Base-by-base conservation (phyloP, 2,888 invertebrate species). In the Coleophora flavipennella region DNA sequence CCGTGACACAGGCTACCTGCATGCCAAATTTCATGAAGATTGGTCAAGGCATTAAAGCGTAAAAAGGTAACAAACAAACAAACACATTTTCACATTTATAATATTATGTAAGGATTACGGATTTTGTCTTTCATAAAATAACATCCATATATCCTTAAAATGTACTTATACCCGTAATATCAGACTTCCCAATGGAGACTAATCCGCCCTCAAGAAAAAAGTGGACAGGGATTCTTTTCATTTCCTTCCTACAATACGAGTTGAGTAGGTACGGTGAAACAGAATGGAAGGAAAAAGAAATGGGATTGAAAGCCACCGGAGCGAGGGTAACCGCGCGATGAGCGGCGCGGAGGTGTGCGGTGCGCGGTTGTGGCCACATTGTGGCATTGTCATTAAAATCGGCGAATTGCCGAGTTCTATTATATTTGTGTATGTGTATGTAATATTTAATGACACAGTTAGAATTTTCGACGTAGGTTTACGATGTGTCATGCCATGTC, bases 291-390 rank as follows among this genome's bases (percentile, higher is more conserved):
- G 53, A 59, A 61, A 65, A 66, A 60, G 61, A 58, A 59, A 66
- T 60, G 62, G 67, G 66, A 76, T 78, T 78, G 78, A 78, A 76
- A 70, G 32, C 36, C 77, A 75, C 44, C 68, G 67, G 55, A 68
- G 77, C 78, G 78, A 43, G 56, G 57, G 52, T 57, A 59, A 60
- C 61, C 67, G 65, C 59, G 64, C 62, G 64, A 59, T 57, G 64
- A 61, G 67, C 64, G n/a, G n/a, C n/a, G n/a, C n/a, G n/a, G n/a
- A n/a, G n/a, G n/a, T n/a, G n/a, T n/a, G n/a, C n/a, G n/a, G n/a
- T n/a, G n/a, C n/a, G n/a, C n/a, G n/a, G n/a, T n/a, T n/a, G n/a
- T n/a, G n/a, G n/a, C n/a, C n/a, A n/a, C 75, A 55, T 38, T 46
- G 44, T 42, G 33, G 33, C 36, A 41, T 72, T 71, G 69, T 69